phyloP scores from a whole-genome alignment of 2,888 invertebrate genomes.

The Zaprionus obscuricornis region DNA sequence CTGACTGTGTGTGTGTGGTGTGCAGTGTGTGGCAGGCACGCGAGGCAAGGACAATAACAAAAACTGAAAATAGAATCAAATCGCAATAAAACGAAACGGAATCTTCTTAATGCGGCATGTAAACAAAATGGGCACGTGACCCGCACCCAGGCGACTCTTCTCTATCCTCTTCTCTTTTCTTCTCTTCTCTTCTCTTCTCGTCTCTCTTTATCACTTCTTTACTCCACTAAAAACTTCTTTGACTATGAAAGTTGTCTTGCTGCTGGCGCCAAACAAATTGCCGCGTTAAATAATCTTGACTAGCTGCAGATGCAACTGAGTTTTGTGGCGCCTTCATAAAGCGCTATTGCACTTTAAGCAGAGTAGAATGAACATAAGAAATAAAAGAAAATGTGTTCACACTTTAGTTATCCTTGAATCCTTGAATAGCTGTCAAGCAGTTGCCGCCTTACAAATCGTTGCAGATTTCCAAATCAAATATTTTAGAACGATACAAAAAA shows the following conservation, averaged over 20 bases:
- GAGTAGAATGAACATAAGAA: conserved; percentile 20
- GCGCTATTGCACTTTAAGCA: conserved; percentile 4
- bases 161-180: neutral
- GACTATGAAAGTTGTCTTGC: conserved; percentile 31
- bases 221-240: neutral
- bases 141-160: conserved; percentile 35
- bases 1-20: conserved; percentile 8
- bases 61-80: conserved; percentile 73
- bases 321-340: conserved; percentile 55
- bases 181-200: neutral
- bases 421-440: conserved; percentile 56
- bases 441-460: conserved; percentile 50
- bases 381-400: conserved; percentile 13
- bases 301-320: conserved; percentile 6
- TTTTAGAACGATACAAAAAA: conserved; percentile 9
- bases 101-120: conserved; percentile 80
- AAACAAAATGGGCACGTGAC: conserved; percentile 82
- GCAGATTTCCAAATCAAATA: conserved; percentile 54
- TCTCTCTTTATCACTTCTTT: neutral
- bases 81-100: conserved; percentile 72
- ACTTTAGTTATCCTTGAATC: conserved; percentile 28
- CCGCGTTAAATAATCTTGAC: conserved; percentile 53
- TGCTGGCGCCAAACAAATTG: conserved; percentile 62
- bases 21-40: conserved; percentile 30
- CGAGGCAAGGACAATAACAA: conserved; percentile 36